Percentiles rank a stretch among this genome's conserved stretches.
These are phyloP conservation scores for Epinephelus lanceolatus DNA, from an alignment of 2,113 vertebrate genomes.

Conservation along the genomic window DNA sequence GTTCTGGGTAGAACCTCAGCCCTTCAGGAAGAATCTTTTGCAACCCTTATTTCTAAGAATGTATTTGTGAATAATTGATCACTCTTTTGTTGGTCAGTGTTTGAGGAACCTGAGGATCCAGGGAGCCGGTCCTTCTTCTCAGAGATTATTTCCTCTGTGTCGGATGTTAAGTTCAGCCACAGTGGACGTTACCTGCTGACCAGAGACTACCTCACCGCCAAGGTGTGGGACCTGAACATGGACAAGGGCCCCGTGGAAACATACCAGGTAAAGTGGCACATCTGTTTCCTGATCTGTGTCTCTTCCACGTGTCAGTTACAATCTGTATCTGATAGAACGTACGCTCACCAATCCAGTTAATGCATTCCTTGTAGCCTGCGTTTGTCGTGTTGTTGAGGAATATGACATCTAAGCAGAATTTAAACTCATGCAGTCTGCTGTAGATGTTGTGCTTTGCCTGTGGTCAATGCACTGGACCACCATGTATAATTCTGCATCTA, in stretches of 20 bases:
- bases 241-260: constrained; percentile 86
- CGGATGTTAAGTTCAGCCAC: constrained; percentile 87
- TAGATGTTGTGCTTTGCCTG: neutral
- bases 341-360: neutral
- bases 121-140: constrained; percentile 86
- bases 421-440: neutral
- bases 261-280: constrained; percentile 78
- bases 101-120: constrained; percentile 86
- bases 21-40: no score
- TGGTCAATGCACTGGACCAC: neutral
- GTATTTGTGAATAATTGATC: neutral
- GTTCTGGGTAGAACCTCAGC: no score
- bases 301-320: neutral
- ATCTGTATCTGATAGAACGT: neutral
- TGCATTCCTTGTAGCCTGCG: neutral
- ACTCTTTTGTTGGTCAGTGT: constrained; percentile 71
- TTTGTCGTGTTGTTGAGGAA: neutral
- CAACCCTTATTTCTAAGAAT: no score
- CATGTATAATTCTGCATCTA: neutral
- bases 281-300: neutral
- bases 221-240: constrained; percentile 87
- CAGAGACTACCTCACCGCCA: constrained; percentile 86
- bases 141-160: constrained; percentile 86
- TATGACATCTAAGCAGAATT: neutral
- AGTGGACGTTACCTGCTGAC: constrained; percentile 86